phyloP scores from a whole-genome alignment of 92 coral and sea anemone genomes.

The Epizoanthus ramosus region DNA sequence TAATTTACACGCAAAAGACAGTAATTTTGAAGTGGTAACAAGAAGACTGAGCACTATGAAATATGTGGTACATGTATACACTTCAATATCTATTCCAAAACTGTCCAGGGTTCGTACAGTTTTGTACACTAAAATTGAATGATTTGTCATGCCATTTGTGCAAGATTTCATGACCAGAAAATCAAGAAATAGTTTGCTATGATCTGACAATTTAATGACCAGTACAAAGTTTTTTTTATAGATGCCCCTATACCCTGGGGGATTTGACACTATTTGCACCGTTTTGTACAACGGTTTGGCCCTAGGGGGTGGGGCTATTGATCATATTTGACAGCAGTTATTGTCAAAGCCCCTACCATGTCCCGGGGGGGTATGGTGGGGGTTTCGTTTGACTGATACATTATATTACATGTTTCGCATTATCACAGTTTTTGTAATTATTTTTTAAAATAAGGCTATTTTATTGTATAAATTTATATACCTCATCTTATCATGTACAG shows the following conservation, averaged over 20 bases:
- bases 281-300: too few relatives aligned
- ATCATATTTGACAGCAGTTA: too few relatives aligned
- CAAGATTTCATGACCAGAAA: slow-evolving; percentile 7
- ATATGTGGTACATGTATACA: slow-evolving; percentile 12
- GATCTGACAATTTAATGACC: slow-evolving; percentile 17
- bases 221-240: slow-evolving; percentile 14
- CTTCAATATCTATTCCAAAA: slow-evolving; percentile 16
- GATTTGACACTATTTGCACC: too few relatives aligned
- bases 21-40: neutral
- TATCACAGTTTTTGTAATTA: too few relatives aligned
- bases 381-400: slow-evolving; percentile 11
- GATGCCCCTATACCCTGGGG: slow-evolving; percentile 7
- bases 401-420: too few relatives aligned
- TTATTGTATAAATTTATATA: too few relatives aligned
- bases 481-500: too few relatives aligned
- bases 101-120: slow-evolving; percentile 20
- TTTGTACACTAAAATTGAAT: slow-evolving; percentile 8
- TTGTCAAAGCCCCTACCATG: neutral
- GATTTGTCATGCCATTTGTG: slow-evolving; percentile 14
- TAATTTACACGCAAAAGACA: neutral
- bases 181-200: slow-evolving; percentile 16
- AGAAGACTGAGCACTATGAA: neutral
- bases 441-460: too few relatives aligned
- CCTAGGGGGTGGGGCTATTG: too few relatives aligned
- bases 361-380: slow-evolving; percentile 16